Base-by-base conservation (phyloP, 2,888 invertebrate species). In the Petrolisthes manimaculis region DNA sequence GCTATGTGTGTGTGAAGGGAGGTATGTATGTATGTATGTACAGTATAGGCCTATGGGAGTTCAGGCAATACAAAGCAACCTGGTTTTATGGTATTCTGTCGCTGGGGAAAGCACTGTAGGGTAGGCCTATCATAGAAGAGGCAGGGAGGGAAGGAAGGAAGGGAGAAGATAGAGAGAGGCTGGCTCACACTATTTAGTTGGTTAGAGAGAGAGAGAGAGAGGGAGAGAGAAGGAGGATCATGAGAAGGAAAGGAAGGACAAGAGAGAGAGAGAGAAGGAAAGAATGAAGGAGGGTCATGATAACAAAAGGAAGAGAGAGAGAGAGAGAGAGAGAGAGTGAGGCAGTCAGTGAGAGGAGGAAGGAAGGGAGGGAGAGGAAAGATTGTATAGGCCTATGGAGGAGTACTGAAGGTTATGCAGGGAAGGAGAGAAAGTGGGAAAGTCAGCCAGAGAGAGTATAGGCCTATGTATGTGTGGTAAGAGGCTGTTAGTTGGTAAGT, bases 291-390 rank as follows among this genome's bases (percentile, higher is more conserved):
- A 67, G 67, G 67, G 18, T 14, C 12, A 55, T 51, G 18, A 51
- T 9, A 37, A 14, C 8, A 51, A 2, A 12, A 75, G 18, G 21
- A 12, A 75, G 18, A 75, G 18, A 75, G 18, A 75, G 18, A 75
- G 18, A 75, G 18, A 75, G 18, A 75, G 18, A 75, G 75, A 75
- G 75, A 75, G 75, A 75, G 75, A 75, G 75, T 3, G 75, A 75
- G 75, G 51, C 37, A 78, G 78, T 37, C 37, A 78, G 78, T 54
- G 78, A 78, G 78, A 78, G 78, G 8, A 51, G 12, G 78, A 78
- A 18, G 61, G 61, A 61, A 12, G 61, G 18, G 61, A 18, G 61
- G 18, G 18, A 61, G 18, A n/a, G 61, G 9, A 61, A 12, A 18
- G 18, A 61, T 61, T 61, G 1, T 61, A 18, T 61, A 61, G 18